A percentile compares a stretch with the other conserved stretches of the same genome.
These are phyloP conservation scores for Rhea pennata DNA, from an alignment of 2,113 vertebrate species.

Conservation along the genomic window DNA sequence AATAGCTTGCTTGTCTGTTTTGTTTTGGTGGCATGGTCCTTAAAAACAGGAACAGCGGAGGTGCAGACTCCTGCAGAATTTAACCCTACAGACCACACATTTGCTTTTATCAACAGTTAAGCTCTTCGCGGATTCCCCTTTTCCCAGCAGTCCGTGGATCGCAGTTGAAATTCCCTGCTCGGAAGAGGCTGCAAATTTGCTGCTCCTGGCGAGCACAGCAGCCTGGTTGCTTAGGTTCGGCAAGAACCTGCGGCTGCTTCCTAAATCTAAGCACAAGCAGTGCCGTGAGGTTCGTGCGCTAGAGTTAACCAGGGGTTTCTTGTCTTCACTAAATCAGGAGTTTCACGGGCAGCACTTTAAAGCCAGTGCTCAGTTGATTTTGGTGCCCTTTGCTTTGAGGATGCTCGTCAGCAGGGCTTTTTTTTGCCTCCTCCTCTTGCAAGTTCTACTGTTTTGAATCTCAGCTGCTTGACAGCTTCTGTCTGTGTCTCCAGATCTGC, in stretches of 20 bases:
- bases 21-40: not conserved
- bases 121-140: not conserved
- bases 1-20: not conserved
- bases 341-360: not conserved
- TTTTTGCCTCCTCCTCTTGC: not conserved
- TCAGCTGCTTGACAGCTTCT: not conserved
- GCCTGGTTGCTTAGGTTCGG: not conserved
- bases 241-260: not conserved
- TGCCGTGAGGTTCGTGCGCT: not conserved
- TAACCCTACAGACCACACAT: not conserved
- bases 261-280: not conserved
- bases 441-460: not conserved
- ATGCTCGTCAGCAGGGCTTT: not conserved
- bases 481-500: rapidly evolving
- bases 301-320: not conserved
- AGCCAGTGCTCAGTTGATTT: not conserved
- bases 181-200: not conserved
- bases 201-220: not conserved
- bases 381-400: not conserved
- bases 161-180: not conserved
- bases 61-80: not conserved
- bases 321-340: not conserved
- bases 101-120: not conserved
- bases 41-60: not conserved
- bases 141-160: not conserved